Evolutionary conservation across 2,888 invertebrate species (phyloP).

Genomic region (Megastigmus dorsalis): DNA sequence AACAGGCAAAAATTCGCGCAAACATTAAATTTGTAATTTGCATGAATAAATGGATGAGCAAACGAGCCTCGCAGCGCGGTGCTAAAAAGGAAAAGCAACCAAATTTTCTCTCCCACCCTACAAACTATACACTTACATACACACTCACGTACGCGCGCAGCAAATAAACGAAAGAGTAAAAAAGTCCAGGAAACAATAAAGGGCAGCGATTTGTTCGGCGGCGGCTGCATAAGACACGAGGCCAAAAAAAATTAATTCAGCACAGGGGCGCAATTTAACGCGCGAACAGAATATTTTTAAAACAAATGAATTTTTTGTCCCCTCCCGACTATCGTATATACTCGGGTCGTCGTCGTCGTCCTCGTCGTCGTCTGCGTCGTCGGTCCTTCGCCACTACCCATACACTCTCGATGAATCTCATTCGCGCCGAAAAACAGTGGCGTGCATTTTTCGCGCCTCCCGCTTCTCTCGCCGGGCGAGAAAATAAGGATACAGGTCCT

Average conservation of each 20-base stretch:
- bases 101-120: not conserved
- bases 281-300: conserved; percentile 30
- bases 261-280: conserved; percentile 11
- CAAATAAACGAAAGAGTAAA: not conserved
- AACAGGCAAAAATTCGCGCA: no score
- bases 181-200: no score
- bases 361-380: not conserved
- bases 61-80: no score
- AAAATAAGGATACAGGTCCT: conserved; percentile 42
- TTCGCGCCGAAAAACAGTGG: conserved; percentile 21
- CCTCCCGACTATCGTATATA: no score
- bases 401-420: conserved; percentile 35
- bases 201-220: no score
- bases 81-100: no score
- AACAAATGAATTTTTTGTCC: conserved; percentile 40
- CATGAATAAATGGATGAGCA: no score
- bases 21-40: no score
- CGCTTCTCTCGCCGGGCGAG: not conserved
- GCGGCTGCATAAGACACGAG: no score
- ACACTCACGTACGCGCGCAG: no score
- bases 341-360: not conserved
- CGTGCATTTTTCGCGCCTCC: conserved; percentile 2
- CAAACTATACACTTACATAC: conserved; percentile 3
- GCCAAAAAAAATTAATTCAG: conserved; percentile 24
- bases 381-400: no score